These are phyloP conservation scores for Thamnaconus septentrionalis DNA, from an alignment of 2,113 vertebrate species.

Conservation along the genomic window DNA sequence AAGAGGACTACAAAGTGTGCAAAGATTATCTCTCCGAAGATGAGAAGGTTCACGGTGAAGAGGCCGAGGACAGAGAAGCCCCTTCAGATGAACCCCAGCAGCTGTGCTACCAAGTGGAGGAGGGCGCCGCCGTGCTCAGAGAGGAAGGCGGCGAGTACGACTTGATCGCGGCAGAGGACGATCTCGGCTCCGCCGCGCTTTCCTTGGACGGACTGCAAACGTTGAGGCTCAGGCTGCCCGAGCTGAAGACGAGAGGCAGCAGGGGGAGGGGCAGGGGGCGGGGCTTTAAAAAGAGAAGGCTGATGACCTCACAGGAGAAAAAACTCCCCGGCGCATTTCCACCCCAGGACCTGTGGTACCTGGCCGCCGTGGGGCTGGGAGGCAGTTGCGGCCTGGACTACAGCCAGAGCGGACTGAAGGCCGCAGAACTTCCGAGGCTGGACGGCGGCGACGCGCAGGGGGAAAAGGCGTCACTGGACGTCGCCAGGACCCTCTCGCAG, in stretches of 20 bases:
- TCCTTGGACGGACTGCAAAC: slow-evolving; percentile 42
- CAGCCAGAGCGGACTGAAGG: slow-evolving; percentile 59
- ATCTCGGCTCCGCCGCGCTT: slow-evolving; percentile 30
- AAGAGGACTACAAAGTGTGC: slow-evolving; percentile 71
- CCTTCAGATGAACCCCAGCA: slow-evolving; percentile 41
- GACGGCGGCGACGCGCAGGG: slow-evolving; percentile 56
- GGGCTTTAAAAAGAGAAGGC: slow-evolving; percentile 71
- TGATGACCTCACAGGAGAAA: slow-evolving; percentile 62
- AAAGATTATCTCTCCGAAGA: slow-evolving; percentile 79
- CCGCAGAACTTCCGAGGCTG: slow-evolving; percentile 54
- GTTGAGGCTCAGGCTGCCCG: slow-evolving; percentile 49
- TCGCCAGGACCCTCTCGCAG: slow-evolving; percentile 44
- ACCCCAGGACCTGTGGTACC: slow-evolving; percentile 70
- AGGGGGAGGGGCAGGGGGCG: slow-evolving; percentile 63
- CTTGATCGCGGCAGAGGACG: slow-evolving; percentile 26
- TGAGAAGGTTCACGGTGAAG: slow-evolving; percentile 56
- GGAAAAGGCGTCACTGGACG: slow-evolving; percentile 37
- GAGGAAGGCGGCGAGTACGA: slow-evolving; percentile 44
- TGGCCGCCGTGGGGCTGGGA: slow-evolving; percentile 64
- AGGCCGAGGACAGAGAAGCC: slow-evolving; percentile 38
- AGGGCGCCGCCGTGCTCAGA: slow-evolving; percentile 33
- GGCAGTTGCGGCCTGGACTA: slow-evolving; percentile 64
- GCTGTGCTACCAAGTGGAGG: slow-evolving; percentile 35
- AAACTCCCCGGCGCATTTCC: slow-evolving; percentile 39
- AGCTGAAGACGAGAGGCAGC: slow-evolving; percentile 54